Base-by-base conservation (phyloP, 2,797 vertebrate species). In the Dallia pectoralis region DNA sequence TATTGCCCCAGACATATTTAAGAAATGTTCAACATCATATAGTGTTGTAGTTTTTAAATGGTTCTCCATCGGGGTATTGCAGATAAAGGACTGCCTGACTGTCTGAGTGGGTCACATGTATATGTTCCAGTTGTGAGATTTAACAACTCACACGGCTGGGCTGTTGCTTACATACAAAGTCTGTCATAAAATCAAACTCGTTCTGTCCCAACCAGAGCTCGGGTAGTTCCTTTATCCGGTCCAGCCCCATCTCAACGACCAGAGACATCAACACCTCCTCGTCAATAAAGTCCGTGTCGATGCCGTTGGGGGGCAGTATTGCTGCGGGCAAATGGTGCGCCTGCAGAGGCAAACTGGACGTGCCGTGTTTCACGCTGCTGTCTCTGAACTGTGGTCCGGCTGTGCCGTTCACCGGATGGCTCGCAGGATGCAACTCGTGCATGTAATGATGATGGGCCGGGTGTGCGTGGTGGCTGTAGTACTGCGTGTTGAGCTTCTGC, bases 141-240 rank as follows among this genome's bases (percentile, higher is more conserved):
- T 63, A 96, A 88, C 95, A 96, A 92, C 93, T 96, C 86, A 96
- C 94, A 93, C 95, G 88, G 84, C 94, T 95, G 64, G 94, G 93
- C 87, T 96, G 95, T 89, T 96, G 95, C 92, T 96, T 96, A 89
- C 94, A 95, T 89, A 96, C 94, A 84, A 95, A 95, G 91, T 96
- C 95, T 78, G 95, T 95, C 94, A 95, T 93, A 84, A 96, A 95
- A 89, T 96, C 95, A 88, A 95, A 95, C 87, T 95, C 95, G 67
- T 96, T 95, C 85, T 96, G 95, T 85, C 95, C 95, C 89, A 96
- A 90, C 95, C 95, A 96, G 85, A 96, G 94, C 88, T 96, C 95
- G 0, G 95, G 95, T 77, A 95, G 93, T 90, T 96, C 95, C 89
- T 95, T 94, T 85, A 96, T 95, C 85, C 95, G 93, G 91, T 96